Evolutionary conservation across 2,797 vertebrate genomes (phyloP).

Genomic region (Gadopsis marmoratus): DNA sequence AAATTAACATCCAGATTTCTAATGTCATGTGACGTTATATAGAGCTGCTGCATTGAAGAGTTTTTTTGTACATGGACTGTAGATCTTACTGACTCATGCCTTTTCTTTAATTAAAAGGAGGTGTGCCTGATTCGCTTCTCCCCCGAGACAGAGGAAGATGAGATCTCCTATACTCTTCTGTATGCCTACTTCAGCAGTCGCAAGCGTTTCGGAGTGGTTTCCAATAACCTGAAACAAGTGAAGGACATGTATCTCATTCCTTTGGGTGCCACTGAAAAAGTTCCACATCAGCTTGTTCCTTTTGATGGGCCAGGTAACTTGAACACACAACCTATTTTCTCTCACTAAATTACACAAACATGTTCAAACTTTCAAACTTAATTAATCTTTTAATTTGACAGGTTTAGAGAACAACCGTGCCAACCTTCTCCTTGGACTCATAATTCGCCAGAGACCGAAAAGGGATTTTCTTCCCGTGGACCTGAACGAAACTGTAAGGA

Average conservation of each 20-base stretch:
- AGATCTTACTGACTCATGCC: constrained; percentile 43
- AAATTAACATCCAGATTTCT: neutral
- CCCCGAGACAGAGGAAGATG: constrained; percentile 98
- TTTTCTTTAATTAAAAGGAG: constrained; percentile 86
- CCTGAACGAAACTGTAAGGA: constrained; percentile 81
- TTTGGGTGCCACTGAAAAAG: constrained; percentile 94
- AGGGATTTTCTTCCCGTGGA: constrained; percentile 89
- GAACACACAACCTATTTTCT: neutral
- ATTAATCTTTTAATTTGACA: constrained; percentile 76
- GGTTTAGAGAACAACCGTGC: constrained; percentile 94
- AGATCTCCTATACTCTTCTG: constrained; percentile 96
- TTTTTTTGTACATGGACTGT: neutral
- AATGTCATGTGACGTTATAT: neutral
- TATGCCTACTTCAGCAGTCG: constrained; percentile 99
- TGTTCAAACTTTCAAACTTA: constrained; percentile 11
- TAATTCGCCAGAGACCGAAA: constrained; percentile 96
- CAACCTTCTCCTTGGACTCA: constrained; percentile 96
- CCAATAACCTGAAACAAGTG: constrained; percentile 98
- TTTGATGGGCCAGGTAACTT: constrained; percentile 98
- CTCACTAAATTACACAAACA: constrained; percentile 5
- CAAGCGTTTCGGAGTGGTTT: constrained; percentile 96
- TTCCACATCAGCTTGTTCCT: constrained; percentile 98
- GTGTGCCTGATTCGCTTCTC: constrained; percentile 97
- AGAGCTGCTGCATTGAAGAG: constrained; percentile 10
- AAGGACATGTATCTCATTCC: constrained; percentile 99